phyloP scores from a whole-genome alignment of 2,888 invertebrate genomes.

The Cerastis leucographa region DNA sequence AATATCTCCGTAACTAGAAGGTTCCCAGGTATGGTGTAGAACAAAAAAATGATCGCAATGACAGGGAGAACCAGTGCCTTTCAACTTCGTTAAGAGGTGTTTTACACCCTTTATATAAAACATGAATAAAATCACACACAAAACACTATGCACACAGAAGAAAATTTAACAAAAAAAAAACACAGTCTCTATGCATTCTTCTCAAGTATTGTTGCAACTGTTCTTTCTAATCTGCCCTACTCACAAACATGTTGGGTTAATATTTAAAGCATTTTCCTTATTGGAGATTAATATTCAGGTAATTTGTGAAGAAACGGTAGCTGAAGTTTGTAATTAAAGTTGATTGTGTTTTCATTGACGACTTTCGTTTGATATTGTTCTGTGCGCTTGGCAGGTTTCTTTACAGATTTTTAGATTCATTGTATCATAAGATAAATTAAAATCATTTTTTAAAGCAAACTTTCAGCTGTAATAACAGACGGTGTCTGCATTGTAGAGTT shows the following conservation, averaged over 20 bases:
- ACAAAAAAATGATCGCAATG: too few species aligned
- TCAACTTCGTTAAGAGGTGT: too few species aligned
- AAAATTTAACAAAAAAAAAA: background rate
- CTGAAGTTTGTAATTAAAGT: constrained; percentile 49
- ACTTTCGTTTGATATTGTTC: constrained; percentile 37
- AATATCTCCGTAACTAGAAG: too few species aligned
- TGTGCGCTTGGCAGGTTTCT: constrained; percentile 17
- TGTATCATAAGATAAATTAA: background rate
- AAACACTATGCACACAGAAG: background rate
- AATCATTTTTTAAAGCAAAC: background rate
- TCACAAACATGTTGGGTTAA: constrained; percentile 36
- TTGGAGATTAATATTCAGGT: constrained; percentile 59
- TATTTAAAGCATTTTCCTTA: constrained; percentile 49
- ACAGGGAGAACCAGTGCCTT: too few species aligned
- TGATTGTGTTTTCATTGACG: constrained; percentile 30
- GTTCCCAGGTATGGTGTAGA: too few species aligned
- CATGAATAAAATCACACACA: background rate
- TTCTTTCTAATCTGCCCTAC: background rate
- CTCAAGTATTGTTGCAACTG: background rate
- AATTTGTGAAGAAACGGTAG: constrained; percentile 43
- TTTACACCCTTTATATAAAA: too few species aligned
- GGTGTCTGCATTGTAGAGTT: background rate
- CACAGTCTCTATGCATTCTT: background rate
- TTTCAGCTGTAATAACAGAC: background rate
- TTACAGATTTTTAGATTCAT: background rate